Percentiles rank a stretch among this genome's conserved stretches.
Evolutionary conservation across 2,888 invertebrate genomes (phyloP).

Genomic region (Leptopterna dolabrata): DNA sequence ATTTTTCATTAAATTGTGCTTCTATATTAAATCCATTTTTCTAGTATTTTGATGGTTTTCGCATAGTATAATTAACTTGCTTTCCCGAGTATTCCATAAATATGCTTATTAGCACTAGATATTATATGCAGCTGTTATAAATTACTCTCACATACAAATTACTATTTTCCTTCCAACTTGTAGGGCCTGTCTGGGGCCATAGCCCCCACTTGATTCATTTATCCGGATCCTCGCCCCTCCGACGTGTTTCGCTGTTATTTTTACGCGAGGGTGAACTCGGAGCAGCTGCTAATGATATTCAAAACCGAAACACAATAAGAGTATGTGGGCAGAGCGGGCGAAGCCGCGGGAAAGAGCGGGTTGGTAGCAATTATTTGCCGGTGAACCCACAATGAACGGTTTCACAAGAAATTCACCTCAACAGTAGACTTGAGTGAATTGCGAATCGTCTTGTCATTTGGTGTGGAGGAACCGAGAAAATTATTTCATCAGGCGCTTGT

Average conservation of each 20-base stretch:
- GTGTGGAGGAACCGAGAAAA: background rate
- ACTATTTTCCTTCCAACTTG: too few relatives aligned
- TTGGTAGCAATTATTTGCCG: background rate
- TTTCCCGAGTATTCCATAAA: too few relatives aligned
- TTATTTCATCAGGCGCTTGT: background rate
- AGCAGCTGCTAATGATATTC: conserved; percentile 28
- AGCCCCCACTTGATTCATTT: background rate
- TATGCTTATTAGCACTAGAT: too few relatives aligned
- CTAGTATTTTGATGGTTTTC: too few relatives aligned
- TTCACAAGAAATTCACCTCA: background rate
- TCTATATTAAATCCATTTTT: too few relatives aligned
- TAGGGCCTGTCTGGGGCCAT: too few relatives aligned
- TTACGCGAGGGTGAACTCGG: conserved; percentile 5
- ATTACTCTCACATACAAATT: too few relatives aligned
- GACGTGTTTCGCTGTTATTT: background rate
- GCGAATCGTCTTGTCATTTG: background rate
- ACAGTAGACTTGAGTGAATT: background rate
- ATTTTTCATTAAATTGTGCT: too few relatives aligned
- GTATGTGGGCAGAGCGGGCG: background rate
- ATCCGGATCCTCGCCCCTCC: background rate
- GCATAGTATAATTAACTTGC: too few relatives aligned
- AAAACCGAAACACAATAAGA: background rate
- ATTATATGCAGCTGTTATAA: too few relatives aligned
- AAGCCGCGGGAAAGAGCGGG: background rate
- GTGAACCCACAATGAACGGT: background rate